Percentiles rank a stretch among this genome's conserved stretches.
Conservation (phyloP, 2,888 invertebrate species). For the Idaea biselata region DNA sequence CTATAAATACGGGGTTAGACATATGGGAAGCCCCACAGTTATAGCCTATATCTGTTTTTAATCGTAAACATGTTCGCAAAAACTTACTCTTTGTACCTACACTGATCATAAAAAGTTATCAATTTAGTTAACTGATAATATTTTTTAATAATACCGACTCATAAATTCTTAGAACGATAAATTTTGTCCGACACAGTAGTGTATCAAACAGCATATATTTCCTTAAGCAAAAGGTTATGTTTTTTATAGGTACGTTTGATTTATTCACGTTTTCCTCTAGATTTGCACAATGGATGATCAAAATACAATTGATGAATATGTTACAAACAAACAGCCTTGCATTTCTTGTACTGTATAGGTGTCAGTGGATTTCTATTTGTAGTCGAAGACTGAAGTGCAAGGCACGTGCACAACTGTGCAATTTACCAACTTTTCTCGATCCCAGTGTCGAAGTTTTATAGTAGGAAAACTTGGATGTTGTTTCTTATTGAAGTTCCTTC, state of each 20-base stretch:
- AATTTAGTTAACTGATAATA: constrained; percentile 1
- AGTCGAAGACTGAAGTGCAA: neutral
- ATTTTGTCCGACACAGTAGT: neutral
- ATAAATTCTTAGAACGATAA: neutral
- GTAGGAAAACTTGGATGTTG: constrained; percentile 19
- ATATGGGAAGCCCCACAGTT: no score
- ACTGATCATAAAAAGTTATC: neutral
- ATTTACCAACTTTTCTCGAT: constrained; percentile 11
- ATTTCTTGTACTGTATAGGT: neutral
- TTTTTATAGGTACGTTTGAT: neutral
- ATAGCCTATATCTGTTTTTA: no score
- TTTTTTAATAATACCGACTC: neutral
- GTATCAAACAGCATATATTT: neutral
- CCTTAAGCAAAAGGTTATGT: neutral
- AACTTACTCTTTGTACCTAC: neutral
- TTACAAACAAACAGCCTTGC: no score
- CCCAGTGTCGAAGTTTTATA: constrained; percentile 9
- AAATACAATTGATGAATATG: neutral
- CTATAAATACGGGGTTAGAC: no score
- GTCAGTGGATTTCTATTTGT: neutral
- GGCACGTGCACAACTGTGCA: neutral
- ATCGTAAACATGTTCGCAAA: neutral
- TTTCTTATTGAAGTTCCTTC: constrained; percentile 16
- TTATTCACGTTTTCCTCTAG: neutral
- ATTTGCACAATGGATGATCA: neutral